These are phyloP conservation scores for Oryzias javanicus DNA, from an alignment of 2,113 vertebrate genomes.

Conservation along the genomic window DNA sequence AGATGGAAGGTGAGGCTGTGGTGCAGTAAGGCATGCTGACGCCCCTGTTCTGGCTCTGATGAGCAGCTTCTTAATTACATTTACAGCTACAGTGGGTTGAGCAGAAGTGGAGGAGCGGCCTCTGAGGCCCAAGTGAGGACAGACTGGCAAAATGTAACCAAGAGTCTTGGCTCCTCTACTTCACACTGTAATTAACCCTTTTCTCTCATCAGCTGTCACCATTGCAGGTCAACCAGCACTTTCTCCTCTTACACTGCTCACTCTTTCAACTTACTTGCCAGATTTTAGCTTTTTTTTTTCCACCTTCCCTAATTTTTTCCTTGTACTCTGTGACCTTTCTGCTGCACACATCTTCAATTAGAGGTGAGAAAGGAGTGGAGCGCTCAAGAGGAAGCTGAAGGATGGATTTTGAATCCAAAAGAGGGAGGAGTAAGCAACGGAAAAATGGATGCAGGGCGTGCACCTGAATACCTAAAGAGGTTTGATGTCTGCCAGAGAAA, in stretches of 20 bases:
- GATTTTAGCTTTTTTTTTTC: conserved; percentile 30
- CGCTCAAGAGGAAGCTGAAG: conserved; percentile 49
- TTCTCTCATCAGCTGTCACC: conserved; percentile 48
- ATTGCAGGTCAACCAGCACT: conserved; percentile 30
- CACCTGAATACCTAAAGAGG: conserved; percentile 72
- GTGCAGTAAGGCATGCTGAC: conserved; percentile 54
- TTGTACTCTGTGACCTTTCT: conserved; percentile 51
- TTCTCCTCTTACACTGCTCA: conserved; percentile 33
- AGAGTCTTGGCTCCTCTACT: conserved; percentile 49
- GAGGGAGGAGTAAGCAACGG: conserved; percentile 48
- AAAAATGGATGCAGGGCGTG: conserved; percentile 48
- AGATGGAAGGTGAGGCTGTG: conserved; percentile 42
- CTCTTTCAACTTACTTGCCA: conserved; percentile 33
- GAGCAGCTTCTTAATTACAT: conserved; percentile 74
- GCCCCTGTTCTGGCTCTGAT: conserved; percentile 57
- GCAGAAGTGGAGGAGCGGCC: conserved; percentile 60
- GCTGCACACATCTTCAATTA: conserved; percentile 74
- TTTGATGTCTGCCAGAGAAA: conserved; percentile 6
- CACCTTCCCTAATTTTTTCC: conserved; percentile 32
- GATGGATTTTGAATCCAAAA: conserved; percentile 67
- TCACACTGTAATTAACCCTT: conserved; percentile 40
- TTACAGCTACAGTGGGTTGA: conserved; percentile 65
- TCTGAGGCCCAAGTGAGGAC: conserved; percentile 47
- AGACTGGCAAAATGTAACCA: conserved; percentile 49
- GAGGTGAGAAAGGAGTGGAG: conserved; percentile 58